These are phyloP conservation scores for Pristionchus fissidentatus DNA, from an alignment of 2,888 invertebrate genomes.

Conservation along the genomic window DNA sequence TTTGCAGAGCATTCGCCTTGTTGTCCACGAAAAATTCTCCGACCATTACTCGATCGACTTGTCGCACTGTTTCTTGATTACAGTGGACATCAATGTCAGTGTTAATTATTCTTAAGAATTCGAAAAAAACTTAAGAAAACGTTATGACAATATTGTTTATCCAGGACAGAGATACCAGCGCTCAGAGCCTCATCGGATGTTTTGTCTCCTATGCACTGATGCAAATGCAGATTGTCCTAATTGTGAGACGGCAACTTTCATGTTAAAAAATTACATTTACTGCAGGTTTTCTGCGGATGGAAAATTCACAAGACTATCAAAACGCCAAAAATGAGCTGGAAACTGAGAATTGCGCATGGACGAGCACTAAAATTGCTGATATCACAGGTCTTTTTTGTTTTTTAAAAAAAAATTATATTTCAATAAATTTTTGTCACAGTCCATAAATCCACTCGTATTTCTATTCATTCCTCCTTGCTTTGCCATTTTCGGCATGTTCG, in stretches of 20 bases:
- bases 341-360: background rate
- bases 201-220: background rate
- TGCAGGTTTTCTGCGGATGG: background rate
- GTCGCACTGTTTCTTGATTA: background rate
- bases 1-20: background rate
- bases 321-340: background rate
- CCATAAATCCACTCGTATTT: background rate
- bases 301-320: constrained; percentile 12
- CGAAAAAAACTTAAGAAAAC: too few relatives aligned
- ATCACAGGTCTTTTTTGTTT: background rate
- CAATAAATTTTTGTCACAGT: background rate
- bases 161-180: background rate
- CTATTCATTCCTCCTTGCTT: background rate
- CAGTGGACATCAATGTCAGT: background rate
- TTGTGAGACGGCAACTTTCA: background rate
- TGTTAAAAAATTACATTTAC: too few relatives aligned
- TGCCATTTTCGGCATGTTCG: background rate
- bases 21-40: background rate
- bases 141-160: too few relatives aligned
- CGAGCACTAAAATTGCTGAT: background rate
- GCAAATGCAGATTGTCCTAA: background rate
- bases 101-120: too few relatives aligned
- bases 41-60: background rate
- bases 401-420: background rate
- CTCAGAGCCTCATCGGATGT: background rate